phyloP scores from a whole-genome alignment of 2,888 invertebrate species.

The Caenorhabditis imperialis region DNA sequence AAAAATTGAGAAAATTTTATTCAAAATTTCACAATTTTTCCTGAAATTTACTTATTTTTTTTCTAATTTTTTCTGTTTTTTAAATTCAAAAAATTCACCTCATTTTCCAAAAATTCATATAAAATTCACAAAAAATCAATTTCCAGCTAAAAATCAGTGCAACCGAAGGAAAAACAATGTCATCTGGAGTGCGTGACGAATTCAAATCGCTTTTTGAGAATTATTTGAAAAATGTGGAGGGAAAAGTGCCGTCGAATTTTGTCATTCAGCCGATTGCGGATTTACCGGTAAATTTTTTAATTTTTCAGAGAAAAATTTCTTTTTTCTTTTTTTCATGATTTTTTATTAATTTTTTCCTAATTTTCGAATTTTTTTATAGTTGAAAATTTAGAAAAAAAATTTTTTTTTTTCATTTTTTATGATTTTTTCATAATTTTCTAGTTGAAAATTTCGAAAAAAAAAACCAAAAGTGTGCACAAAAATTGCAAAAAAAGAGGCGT shows the following conservation, averaged over 20 bases:
- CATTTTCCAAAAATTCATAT: too few species aligned
- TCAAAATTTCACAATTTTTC: not conserved
- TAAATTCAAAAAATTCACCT: not conserved
- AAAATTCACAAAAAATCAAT: not conserved
- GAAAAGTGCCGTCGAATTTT: slow-evolving; percentile 51
- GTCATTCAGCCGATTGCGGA: slow-evolving; percentile 52
- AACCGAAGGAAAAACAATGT: slow-evolving; percentile 21
- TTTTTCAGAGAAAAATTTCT: not conserved
- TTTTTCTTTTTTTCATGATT: too few species aligned
- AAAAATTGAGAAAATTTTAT: not conserved
- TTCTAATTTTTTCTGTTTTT: too few species aligned
- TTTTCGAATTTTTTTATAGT: not conserved
- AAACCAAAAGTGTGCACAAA: too few species aligned
- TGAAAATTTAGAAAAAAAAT: too few species aligned
- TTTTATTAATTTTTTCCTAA: not conserved
- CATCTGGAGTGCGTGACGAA: slow-evolving; percentile 36
- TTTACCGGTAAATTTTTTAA: slow-evolving; percentile 32
- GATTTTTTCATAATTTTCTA: too few species aligned
- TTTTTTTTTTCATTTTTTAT: too few species aligned
- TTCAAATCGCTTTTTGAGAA: slow-evolving; percentile 42
- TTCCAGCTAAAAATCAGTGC: slow-evolving; percentile 40
- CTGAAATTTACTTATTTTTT: too few species aligned
- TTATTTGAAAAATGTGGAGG: slow-evolving; percentile 47
- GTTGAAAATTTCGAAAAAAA: too few species aligned
- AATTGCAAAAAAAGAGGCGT: too few species aligned